phyloP scores from a whole-genome alignment of 2,113 vertebrate species.

The Melanotaenia duboulayi region DNA sequence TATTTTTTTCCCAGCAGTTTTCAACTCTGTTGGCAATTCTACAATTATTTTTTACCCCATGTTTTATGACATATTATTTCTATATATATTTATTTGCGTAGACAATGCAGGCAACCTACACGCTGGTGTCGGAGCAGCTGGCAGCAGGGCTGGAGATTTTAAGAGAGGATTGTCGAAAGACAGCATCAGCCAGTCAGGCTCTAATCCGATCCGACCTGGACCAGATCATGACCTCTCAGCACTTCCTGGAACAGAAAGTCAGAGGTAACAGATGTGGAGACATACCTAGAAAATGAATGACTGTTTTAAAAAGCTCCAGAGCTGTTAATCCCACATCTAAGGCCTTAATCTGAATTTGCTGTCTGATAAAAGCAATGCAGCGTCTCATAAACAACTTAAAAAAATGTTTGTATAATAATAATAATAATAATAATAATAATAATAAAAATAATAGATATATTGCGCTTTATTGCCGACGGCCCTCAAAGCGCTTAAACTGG shows the following conservation, averaged over 20 bases:
- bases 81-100: slow-evolving; percentile 41
- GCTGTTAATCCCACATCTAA: neutral
- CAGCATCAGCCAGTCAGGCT: slow-evolving; percentile 84
- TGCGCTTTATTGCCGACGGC: too few species aligned
- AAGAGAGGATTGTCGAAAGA: slow-evolving; percentile 85
- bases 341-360: neutral
- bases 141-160: slow-evolving; percentile 81
- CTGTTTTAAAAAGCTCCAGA: neutral
- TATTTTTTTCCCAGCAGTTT: too few species aligned
- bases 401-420: too few species aligned
- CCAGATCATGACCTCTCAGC: slow-evolving; percentile 89
- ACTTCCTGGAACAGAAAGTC: slow-evolving; percentile 90
- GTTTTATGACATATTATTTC: neutral
- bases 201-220: slow-evolving; percentile 92
- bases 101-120: slow-evolving; percentile 87
- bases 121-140: slow-evolving; percentile 87
- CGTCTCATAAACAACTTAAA: too few species aligned
- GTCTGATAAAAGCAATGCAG: neutral
- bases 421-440: too few species aligned
- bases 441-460: too few species aligned
- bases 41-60: neutral
- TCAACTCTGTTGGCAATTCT: too few species aligned
- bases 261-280: slow-evolving; percentile 78
- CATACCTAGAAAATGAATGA: neutral
- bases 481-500: too few species aligned